Evolutionary conservation across 2,113 vertebrate species (phyloP).

Genomic region (western clawed frog (Xenopus tropicalis)): DNA sequence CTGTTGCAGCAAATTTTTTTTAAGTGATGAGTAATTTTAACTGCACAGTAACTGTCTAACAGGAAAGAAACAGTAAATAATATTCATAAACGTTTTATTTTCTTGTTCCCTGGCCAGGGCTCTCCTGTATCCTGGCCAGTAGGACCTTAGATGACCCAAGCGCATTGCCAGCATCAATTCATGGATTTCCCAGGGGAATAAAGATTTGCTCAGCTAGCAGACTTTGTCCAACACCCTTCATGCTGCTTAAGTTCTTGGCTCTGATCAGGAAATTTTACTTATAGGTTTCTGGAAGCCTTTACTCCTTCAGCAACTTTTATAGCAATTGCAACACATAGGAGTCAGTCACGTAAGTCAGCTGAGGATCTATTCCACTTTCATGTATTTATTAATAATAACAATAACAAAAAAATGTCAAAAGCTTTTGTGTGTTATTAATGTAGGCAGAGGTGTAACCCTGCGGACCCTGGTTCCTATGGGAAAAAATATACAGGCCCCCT

Average conservation of each 20-base stretch:
- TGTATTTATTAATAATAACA: too few species aligned
- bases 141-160: conserved; percentile 13
- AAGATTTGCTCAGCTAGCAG: conserved; percentile 2
- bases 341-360: background rate
- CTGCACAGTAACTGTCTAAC: too few species aligned
- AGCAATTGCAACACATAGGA: conserved; percentile 4
- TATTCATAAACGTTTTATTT: background rate
- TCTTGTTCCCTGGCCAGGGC: background rate
- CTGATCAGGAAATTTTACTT: background rate
- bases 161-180: conserved; percentile 2
- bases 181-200: conserved; percentile 5
- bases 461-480: too few species aligned
- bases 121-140: background rate
- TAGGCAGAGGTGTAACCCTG: too few species aligned
- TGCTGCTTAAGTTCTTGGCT: conserved; percentile 20
- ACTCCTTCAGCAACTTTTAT: background rate
- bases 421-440: too few species aligned
- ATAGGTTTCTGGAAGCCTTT: background rate
- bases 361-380: background rate
- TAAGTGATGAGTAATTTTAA: too few species aligned
- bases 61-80: background rate
- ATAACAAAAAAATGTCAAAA: too few species aligned
- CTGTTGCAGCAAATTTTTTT: too few species aligned
- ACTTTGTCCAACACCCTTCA: background rate
- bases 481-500: too few species aligned